Evolutionary conservation across 2,888 invertebrate species (phyloP).

Genomic region (Monochamus alternatus): DNA sequence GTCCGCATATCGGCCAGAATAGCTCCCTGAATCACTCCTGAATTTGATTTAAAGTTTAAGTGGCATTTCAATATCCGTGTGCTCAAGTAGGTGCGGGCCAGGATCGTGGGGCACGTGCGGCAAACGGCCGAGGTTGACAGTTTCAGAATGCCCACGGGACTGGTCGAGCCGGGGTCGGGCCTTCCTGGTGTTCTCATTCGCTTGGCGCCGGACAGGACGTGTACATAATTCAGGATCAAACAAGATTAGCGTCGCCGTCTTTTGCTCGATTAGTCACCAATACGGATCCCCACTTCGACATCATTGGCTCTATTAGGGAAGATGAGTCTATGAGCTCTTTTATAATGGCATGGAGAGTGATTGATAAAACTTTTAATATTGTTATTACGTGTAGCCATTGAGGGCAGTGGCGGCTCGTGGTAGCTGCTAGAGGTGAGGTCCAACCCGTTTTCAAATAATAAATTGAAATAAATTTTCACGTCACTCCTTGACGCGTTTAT

Average conservation of each 20-base stretch:
- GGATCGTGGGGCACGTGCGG: slow-evolving; percentile 64
- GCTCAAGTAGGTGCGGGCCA: slow-evolving; percentile 61
- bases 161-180: slow-evolving; percentile 27
- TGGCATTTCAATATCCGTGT: slow-evolving; percentile 68
- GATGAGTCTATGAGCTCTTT: neutral
- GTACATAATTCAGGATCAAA: slow-evolving; percentile 24
- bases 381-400: too few species aligned
- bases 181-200: slow-evolving; percentile 19
- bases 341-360: neutral
- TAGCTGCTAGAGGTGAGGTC: too few species aligned
- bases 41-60: slow-evolving; percentile 68
- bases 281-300: slow-evolving; percentile 6
- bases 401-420: too few species aligned
- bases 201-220: slow-evolving; percentile 22
- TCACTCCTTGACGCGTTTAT: too few species aligned
- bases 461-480: too few species aligned
- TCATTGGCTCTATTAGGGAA: neutral
- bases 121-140: slow-evolving; percentile 63
- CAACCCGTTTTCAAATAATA: too few species aligned
- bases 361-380: too few species aligned
- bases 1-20: slow-evolving; percentile 60
- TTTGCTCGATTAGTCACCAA: slow-evolving; percentile 13
- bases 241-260: slow-evolving; percentile 3
- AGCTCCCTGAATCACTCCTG: slow-evolving; percentile 63
- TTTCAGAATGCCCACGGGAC: slow-evolving; percentile 62